Conservation (phyloP, 1,140 invertebrate species). For the Drosophila tropicalis region DNA sequence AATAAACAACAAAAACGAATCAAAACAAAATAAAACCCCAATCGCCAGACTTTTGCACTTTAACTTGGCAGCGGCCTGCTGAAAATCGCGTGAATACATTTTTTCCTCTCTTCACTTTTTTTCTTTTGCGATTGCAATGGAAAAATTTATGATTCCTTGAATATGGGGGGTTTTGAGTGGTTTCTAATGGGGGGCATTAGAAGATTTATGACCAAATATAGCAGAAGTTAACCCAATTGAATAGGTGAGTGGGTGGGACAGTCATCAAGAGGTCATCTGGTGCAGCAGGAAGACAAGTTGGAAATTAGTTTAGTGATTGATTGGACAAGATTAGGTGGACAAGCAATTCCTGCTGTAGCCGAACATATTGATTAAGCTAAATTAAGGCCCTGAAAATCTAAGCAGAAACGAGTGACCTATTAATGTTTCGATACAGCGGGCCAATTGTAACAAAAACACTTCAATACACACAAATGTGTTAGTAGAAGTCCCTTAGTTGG, state of each 20-base stretch:
- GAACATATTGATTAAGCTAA: too few species aligned
- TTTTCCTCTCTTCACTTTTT: background rate
- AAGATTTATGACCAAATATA: background rate
- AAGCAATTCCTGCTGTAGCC: too few species aligned
- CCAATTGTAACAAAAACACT: too few species aligned
- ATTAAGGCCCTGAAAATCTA: too few species aligned
- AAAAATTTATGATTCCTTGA: slow-evolving; percentile 5
- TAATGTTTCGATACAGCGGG: too few species aligned
- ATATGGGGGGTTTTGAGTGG: too few species aligned
- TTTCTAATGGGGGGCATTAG: slow-evolving; percentile 16
- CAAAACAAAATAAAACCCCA: slow-evolving; percentile 17
- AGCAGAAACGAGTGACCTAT: too few species aligned
- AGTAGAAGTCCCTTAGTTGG: too few species aligned
- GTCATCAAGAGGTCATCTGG: background rate
- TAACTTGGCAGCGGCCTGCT: background rate
- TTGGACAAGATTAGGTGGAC: too few species aligned
- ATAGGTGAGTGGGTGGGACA: background rate
- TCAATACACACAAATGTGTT: too few species aligned
- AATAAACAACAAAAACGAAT: slow-evolving; percentile 4
- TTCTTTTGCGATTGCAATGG: slow-evolving; percentile 7
- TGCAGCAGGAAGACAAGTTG: too few species aligned
- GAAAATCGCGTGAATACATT: slow-evolving; percentile 39
- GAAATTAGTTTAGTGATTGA: too few species aligned
- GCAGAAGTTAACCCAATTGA: background rate
- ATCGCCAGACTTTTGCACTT: slow-evolving; percentile 49